Evolutionary conservation across 2,888 invertebrate genomes (phyloP).

Genomic region (Agriopis leucophaearia): DNA sequence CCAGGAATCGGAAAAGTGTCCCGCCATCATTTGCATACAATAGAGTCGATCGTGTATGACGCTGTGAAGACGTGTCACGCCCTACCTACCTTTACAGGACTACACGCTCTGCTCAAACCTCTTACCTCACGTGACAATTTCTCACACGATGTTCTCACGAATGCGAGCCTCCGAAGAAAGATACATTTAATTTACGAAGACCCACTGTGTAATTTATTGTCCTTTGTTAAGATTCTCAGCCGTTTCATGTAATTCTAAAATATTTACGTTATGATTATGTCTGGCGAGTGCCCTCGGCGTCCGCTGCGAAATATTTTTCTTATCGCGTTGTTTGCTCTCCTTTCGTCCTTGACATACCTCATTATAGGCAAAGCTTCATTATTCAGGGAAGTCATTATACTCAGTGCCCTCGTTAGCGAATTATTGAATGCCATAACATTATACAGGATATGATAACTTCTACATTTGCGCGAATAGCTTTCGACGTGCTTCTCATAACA

Average conservation of each 20-base stretch:
- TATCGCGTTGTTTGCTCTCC: slow-evolving; percentile 16
- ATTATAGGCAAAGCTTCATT: slow-evolving; percentile 20
- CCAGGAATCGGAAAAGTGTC: slow-evolving; percentile 64
- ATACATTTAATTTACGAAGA: slow-evolving; percentile 61
- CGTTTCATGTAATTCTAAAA: slow-evolving; percentile 15
- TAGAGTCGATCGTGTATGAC: slow-evolving; percentile 72
- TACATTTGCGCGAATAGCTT: slow-evolving; percentile 19
- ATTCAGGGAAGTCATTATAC: slow-evolving; percentile 21
- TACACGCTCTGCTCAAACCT: slow-evolving; percentile 37
- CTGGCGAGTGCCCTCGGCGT: slow-evolving; percentile 7
- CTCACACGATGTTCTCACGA: slow-evolving; percentile 59
- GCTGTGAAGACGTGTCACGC: slow-evolving; percentile 57
- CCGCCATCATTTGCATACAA: slow-evolving; percentile 79
- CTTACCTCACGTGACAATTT: slow-evolving; percentile 69
- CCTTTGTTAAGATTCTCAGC: slow-evolving; percentile 44
- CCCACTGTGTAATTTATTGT: slow-evolving; percentile 48
- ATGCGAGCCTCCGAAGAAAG: slow-evolving; percentile 56
- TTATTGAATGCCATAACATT: slow-evolving; percentile 27
- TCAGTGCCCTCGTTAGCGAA: slow-evolving; percentile 18
- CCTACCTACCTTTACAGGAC: slow-evolving; percentile 10
- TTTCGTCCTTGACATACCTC: slow-evolving; percentile 20
- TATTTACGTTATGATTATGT: slow-evolving; percentile 12
- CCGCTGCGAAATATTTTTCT: slow-evolving; percentile 11
- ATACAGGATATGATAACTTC: slow-evolving; percentile 17
- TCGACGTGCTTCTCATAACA: slow-evolving; percentile 38